Evolutionary conservation across 2,888 invertebrate species (phyloP).

Genomic region (Metopia argyrocephala): DNA sequence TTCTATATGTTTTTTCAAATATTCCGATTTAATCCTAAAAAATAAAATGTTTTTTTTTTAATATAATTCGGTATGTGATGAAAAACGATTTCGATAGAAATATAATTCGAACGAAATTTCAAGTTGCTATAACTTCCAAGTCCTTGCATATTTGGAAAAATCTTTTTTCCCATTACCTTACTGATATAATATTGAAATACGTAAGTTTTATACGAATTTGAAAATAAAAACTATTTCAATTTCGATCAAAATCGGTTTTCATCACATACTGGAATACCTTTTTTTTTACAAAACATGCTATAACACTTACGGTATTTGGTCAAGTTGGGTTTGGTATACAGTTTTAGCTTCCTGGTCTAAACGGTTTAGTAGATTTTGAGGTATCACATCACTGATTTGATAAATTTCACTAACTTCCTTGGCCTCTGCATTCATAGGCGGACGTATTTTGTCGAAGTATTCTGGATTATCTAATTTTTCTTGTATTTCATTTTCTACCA

Average conservation of each 20-base stretch:
- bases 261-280: too few species aligned
- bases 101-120: too few species aligned
- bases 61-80: too few species aligned
- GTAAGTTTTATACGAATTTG: too few species aligned
- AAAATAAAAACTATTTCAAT: too few species aligned
- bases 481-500: conserved; percentile 41
- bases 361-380: conserved; percentile 70
- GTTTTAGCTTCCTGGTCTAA: conserved; percentile 75
- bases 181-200: too few species aligned
- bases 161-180: too few species aligned
- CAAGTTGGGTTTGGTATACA: conserved; percentile 67
- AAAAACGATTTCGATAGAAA: too few species aligned
- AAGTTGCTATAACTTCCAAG: too few species aligned
- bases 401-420: conserved; percentile 70
- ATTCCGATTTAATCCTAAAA: conserved; percentile 74
- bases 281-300: background rate
- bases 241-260: too few species aligned
- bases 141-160: too few species aligned
- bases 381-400: conserved; percentile 72
- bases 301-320: conserved; percentile 73
- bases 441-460: conserved; percentile 68
- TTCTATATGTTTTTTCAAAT: conserved; percentile 66
- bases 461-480: conserved; percentile 62
- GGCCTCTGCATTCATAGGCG: conserved; percentile 72
- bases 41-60: too few species aligned